Base-by-base conservation (phyloP, 2,113 vertebrate genomes). In the Podiceps cristatus region DNA sequence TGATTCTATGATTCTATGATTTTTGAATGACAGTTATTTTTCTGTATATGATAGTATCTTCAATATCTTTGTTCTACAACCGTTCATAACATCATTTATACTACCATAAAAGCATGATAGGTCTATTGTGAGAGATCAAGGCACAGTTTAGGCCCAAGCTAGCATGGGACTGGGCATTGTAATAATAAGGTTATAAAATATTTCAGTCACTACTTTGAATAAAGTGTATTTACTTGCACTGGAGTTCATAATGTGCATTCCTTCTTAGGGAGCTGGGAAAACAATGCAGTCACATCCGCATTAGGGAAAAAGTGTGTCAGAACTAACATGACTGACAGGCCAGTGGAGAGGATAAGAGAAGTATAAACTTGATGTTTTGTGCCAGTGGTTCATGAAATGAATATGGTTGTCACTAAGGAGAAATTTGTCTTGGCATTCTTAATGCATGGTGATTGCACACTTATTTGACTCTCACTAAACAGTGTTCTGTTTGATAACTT, bases 231-330 rank as follows among this genome's bases (percentile, higher is more conserved):
- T 78, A 67, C 25, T 81, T 2, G 6, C 24, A 10, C 5, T 45
- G 66, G 11, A 56, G 82, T 94, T 88, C 31, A 10, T 19, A 73
- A 55, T 12, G 7, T 72, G 22, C 56, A 27, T 89, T 95, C 53
- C 58, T 90, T 93, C 49, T 58, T 60, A 60, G 59, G 35, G 53
- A 90, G 28, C 25, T 89, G n/a, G 59, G 66, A 72, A 95, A 87
- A 52, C 49, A 73, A 77, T 0, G 0, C 17, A 69, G 24, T 49
- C 35, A 8, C 58, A 56, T 23, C 28, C 73, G 11, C 4, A 1
- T 42, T 28, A 62, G 35, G 62, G 66, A 60, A 52, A 7, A 31
- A 79, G 23, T 55, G 20, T 10, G 14, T 86, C 52, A 73, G 75
- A 75, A 27, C 33, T 64, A 56, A 66, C 35, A 40, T 23, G 40